A percentile compares a stretch with the other conserved stretches of the same genome.
Conservation (phyloP, 2,113 vertebrate genomes). For the Megaceryle maxima region DNA sequence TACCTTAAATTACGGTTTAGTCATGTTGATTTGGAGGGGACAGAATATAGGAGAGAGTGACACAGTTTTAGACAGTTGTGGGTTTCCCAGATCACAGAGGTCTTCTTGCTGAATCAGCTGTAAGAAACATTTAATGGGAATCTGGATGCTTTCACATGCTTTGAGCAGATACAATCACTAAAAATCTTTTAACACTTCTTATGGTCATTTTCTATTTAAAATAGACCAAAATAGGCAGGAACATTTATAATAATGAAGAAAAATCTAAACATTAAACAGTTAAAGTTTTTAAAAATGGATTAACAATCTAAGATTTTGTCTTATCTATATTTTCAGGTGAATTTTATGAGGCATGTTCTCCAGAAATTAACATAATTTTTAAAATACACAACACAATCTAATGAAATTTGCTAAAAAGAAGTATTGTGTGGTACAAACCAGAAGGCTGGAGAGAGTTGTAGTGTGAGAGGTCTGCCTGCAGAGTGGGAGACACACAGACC, state of each 20-base stretch:
- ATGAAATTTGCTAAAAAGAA: neutral
- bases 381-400: neutral
- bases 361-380: neutral
- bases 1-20: neutral
- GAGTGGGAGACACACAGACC: neutral
- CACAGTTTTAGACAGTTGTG: neutral
- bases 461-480: neutral
- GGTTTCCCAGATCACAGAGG: neutral
- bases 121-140: neutral
- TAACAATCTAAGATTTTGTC: neutral
- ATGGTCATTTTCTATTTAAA: neutral
- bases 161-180: neutral
- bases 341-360: neutral
- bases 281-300: neutral
- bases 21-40: neutral
- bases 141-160: neutral
- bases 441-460: neutral
- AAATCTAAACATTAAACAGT: neutral
- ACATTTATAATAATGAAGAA: neutral
- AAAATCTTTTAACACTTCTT: neutral
- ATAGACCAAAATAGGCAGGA: neutral
- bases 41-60: neutral
- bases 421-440: neutral
- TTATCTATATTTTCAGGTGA: neutral
- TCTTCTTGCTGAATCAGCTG: neutral